phyloP scores from a whole-genome alignment of 2,888 invertebrate genomes.

The Agrenia bidenticulata region DNA sequence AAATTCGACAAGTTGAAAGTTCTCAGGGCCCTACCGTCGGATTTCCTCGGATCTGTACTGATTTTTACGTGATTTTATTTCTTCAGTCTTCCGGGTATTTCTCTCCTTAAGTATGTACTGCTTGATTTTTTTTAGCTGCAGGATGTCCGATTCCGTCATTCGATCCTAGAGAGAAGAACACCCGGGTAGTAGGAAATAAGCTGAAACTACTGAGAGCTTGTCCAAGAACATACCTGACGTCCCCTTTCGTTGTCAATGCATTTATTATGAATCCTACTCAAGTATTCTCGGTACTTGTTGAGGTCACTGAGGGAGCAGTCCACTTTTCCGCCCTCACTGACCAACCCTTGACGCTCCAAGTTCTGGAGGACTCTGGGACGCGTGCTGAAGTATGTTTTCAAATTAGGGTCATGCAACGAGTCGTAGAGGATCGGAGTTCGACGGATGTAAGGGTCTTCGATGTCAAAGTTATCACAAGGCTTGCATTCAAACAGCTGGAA shows the following conservation, averaged over 20 bases:
- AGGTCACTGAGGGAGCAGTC: neutral
- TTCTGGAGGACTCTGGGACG: too few species aligned
- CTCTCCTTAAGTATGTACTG: too few species aligned
- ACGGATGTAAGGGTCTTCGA: neutral
- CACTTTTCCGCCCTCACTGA: neutral
- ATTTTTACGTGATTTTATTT: too few species aligned
- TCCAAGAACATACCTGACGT: neutral
- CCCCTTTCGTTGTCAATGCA: neutral
- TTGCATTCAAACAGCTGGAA: neutral
- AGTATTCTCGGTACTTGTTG: neutral
- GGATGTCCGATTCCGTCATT: too few species aligned
- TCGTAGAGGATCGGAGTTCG: neutral
- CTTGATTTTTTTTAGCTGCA: too few species aligned
- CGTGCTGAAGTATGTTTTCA: neutral
- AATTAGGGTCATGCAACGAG: constrained; percentile 1
- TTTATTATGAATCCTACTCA: neutral
- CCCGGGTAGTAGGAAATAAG: too few species aligned
- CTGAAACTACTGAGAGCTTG: too few species aligned
- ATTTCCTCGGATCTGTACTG: too few species aligned
- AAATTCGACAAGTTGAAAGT: too few species aligned
- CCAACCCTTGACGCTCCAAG: neutral
- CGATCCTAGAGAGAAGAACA: too few species aligned
- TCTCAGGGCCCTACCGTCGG: too few species aligned
- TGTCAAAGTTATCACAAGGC: neutral
- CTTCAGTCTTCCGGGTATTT: too few species aligned